These are phyloP conservation scores for Stomatorhinus ivindoensis DNA, from an alignment of 2,113 vertebrate genomes.

Conservation along the genomic window DNA sequence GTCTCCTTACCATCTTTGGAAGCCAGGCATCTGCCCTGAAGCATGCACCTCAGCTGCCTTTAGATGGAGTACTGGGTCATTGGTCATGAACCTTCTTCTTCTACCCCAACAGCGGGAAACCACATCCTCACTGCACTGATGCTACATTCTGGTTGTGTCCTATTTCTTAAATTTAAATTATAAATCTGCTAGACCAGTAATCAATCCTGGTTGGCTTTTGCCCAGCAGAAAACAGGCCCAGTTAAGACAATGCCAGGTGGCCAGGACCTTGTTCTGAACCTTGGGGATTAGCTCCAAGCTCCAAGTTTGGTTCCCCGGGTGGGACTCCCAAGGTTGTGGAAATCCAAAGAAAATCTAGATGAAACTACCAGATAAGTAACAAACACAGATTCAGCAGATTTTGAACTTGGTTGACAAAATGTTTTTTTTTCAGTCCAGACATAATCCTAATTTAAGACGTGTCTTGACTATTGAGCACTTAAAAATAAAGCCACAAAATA, in stretches of 20 bases:
- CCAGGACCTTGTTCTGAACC: background rate
- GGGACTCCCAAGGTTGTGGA: background rate
- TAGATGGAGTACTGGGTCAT: background rate
- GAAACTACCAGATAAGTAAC: background rate
- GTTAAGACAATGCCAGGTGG: background rate
- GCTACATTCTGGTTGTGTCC: background rate
- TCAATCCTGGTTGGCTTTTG: background rate
- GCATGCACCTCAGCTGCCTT: background rate
- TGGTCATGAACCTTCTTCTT: background rate
- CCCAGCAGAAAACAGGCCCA: background rate
- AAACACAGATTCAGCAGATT: background rate
- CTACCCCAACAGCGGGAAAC: background rate
- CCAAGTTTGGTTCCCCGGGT: background rate
- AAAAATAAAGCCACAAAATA: background rate
- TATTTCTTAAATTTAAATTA: conserved; percentile 6
- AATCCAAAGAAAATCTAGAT: background rate
- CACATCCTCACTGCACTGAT: background rate
- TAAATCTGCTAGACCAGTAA: background rate
- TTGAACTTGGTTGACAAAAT: background rate
- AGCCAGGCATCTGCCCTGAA: background rate
- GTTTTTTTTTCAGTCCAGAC: background rate
- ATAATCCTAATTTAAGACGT: background rate
- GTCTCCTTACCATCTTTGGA: background rate
- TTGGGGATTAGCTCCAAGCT: background rate
- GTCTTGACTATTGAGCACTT: background rate